Conservation (phyloP, 2,113 vertebrate species). For the Crotophaga sulcirostris region DNA sequence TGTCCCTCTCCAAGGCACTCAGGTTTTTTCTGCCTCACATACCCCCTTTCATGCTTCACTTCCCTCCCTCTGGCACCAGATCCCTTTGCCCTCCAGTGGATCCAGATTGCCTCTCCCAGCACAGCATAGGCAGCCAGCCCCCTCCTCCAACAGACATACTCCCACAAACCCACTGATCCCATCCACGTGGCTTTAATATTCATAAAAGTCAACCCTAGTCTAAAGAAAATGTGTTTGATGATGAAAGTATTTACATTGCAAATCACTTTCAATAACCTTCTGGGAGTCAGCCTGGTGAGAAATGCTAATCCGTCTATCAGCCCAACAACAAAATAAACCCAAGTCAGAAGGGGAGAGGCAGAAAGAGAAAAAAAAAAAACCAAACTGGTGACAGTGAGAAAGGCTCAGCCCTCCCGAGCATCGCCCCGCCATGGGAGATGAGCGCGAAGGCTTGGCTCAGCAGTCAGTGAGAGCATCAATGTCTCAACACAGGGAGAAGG, state of each 20-base stretch:
- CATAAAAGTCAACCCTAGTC: slow-evolving; percentile 38
- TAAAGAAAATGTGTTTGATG: slow-evolving; percentile 54
- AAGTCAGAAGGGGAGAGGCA: not conserved
- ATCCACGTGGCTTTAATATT: slow-evolving; percentile 45
- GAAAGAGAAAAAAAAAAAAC: not conserved
- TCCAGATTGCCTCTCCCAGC: not conserved
- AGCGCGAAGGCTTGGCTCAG: accelerated
- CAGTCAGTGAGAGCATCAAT: not conserved
- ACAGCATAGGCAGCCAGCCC: not conserved
- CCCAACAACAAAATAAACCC: slow-evolving; percentile 38
- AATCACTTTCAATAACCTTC: slow-evolving; percentile 62
- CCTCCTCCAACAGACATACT: not conserved
- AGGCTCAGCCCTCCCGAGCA: not conserved
- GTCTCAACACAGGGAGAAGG: not conserved
- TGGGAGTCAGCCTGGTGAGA: slow-evolving; percentile 53
- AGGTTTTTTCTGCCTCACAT: not conserved
- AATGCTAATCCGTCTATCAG: slow-evolving; percentile 54
- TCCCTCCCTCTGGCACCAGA: not conserved
- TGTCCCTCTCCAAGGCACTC: not conserved
- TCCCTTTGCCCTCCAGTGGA: not conserved
- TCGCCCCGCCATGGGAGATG: accelerated
- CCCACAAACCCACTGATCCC: slow-evolving; percentile 6
- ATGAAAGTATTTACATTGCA: slow-evolving; percentile 70
- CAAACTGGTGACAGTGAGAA: not conserved
- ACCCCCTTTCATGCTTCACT: not conserved